A percentile compares a stretch with the other conserved stretches of the same genome.
These are phyloP conservation scores for Nasonovia ribisnigri DNA, from an alignment of 2,888 invertebrate species.

Conservation along the genomic window DNA sequence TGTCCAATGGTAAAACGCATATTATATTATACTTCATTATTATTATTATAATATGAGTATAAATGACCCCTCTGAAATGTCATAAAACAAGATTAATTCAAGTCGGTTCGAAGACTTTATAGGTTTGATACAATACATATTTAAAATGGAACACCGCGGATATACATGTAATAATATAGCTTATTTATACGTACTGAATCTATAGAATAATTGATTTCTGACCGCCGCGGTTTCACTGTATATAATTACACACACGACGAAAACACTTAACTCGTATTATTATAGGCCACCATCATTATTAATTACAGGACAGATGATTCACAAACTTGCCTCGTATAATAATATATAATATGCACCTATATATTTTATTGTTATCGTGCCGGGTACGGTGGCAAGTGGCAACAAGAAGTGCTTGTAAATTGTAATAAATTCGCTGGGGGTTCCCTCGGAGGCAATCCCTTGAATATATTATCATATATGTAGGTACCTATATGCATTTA, in stretches of 20 bases:
- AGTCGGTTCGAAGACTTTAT: slow-evolving; percentile 13
- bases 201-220: slow-evolving; percentile 46
- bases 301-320: slow-evolving; percentile 45
- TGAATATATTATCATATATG: slow-evolving; percentile 3
- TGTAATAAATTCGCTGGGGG: slow-evolving; percentile 40
- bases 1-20: slow-evolving; percentile 10
- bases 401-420: slow-evolving; percentile 35
- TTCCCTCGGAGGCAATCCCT: slow-evolving; percentile 20
- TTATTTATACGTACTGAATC: neutral
- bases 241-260: slow-evolving; percentile 24
- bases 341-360: neutral
- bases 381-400: slow-evolving; percentile 3
- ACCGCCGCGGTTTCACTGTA: neutral
- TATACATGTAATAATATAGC: neutral
- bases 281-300: slow-evolving; percentile 21
- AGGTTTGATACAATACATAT: neutral
- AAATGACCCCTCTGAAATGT: slow-evolving; percentile 3
- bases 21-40: slow-evolving; percentile 5
- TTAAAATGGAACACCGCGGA: neutral
- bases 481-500: neutral
- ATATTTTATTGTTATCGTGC: slow-evolving; percentile 27
- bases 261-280: slow-evolving; percentile 28
- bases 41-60: neutral
- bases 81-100: slow-evolving; percentile 28
- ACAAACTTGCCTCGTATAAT: neutral